Base-by-base conservation (phyloP, 1,140 invertebrate species). In the Platyscapa corneri region DNA sequence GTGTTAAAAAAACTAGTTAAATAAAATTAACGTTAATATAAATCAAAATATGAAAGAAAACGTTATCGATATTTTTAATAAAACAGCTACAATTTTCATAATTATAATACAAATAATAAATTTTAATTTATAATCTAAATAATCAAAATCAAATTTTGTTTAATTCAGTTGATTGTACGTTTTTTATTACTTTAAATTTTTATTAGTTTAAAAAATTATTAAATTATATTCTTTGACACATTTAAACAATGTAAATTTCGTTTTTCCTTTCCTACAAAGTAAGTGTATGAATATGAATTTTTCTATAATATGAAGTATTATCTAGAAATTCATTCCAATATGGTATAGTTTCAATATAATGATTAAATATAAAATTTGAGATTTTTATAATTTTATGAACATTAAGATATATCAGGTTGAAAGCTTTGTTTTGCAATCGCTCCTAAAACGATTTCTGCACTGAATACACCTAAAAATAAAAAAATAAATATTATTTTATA, bases 391-490 rank as follows among this genome's bases (percentile, higher is more conserved):
- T 64, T 87, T 86, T 83, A 85, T 53, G 49, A 67, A 39, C 86
- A 81, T 85, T 90, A 86, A 84, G 84, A 78, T 53, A 83, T 74
- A 23, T 93, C 91, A 53, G 89, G 87, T 87, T 93, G 90, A 65
- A 93, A 93, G 86, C 89, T 88, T 90, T 93, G 93, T 79, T 91
- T 89, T 77, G 91, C 90, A 83, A 93, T 89, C 75, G 92, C 90
- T 49, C 91, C 88, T 83, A 93, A 82, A 78, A 93, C 90, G 16
- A 93, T 91, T 88, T 93, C 93, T 56, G 92, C 92, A 89, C 89
- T 92, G 88, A 90, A 93, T 74, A 93, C 90, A 90, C 56, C 93
- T 93, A 87, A 1, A 92, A 87, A 42, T 3, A 46, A 56, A 56
- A 56, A 65, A 34, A 67, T 23, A 82, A 77, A 82, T 56, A 65